Evolutionary conservation across 2,113 vertebrate genomes (phyloP).

Genomic region (Tor tambroides): DNA sequence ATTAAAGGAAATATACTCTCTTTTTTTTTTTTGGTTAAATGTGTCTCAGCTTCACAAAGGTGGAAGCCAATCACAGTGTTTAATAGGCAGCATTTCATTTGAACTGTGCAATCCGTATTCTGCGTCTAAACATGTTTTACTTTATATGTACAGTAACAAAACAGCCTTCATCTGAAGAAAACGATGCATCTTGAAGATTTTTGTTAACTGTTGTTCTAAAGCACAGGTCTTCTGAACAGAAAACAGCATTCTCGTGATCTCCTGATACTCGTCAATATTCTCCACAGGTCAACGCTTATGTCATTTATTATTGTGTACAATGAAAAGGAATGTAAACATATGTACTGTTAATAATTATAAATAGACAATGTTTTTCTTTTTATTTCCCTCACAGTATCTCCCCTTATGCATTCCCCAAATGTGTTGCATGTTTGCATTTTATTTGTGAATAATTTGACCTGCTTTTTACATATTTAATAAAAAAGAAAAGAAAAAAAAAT

Average conservation of each 20-base stretch:
- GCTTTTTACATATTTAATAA: conserved; percentile 99
- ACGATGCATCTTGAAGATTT: conserved; percentile 60
- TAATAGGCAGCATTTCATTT: conserved; percentile 11
- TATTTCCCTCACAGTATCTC: conserved; percentile 74
- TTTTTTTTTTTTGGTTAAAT: not conserved
- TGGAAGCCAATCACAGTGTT: conserved; percentile 31
- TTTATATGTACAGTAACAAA: conserved; percentile 45
- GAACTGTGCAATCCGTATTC: conserved; percentile 29
- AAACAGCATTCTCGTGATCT: conserved; percentile 76
- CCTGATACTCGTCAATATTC: conserved; percentile 83
- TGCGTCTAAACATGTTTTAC: conserved; percentile 34
- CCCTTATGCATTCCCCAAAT: conserved; percentile 90
- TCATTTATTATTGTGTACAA: conserved; percentile 86
- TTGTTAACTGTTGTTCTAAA: conserved; percentile 61
- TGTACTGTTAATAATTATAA: conserved; percentile 97
- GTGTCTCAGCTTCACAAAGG: conserved; percentile 27
- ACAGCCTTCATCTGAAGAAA: conserved; percentile 52
- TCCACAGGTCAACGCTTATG: conserved; percentile 71
- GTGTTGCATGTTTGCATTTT: conserved; percentile 98
- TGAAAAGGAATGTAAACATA: conserved; percentile 99
- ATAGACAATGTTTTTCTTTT: conserved; percentile 89
- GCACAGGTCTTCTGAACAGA: conserved; percentile 72
- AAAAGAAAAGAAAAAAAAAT: conserved; percentile 81
- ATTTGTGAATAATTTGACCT: conserved; percentile 98
- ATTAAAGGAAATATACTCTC: not conserved